Base-by-base conservation (phyloP, 1,140 invertebrate species). In the Zaprionus nigranus region DNA sequence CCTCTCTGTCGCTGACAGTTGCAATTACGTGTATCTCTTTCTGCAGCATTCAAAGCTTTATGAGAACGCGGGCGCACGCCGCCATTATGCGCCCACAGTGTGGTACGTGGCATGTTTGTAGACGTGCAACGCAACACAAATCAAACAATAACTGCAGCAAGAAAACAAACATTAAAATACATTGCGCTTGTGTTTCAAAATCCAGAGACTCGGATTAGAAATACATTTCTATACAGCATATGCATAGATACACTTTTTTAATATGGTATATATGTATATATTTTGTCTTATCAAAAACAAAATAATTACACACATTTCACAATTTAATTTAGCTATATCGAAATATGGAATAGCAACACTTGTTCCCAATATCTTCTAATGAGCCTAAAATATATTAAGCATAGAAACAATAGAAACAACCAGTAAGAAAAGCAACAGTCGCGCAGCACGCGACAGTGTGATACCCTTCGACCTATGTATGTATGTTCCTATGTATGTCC, bases 41-140 rank as follows among this genome's bases (percentile, higher is more conserved):
- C 38, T 5, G 38, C 38, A 40, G 38, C 4, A n/a, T 2, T 40
- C 13, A n/a, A 40, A 15, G 12, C 12, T 58, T 82, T 59, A 75
- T 81, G 63, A 59, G 36, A 15, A 56, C 65, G 81, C 56, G 65
- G 67, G 76, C 46, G 76, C 79, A 74, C 71, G 76, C 70, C 70
- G 70, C 56, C 65, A 74, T 71, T 59, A 59, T 69, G 7, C 9
- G 9, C 9, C 62, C 65, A 28, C 28, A 28, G 28, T 28, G 28
- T 28, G 28, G 28, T 28, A 28, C 28, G 7, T 30, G 7, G 28
- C 7, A 78, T 70, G 59, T 80, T 82, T 77, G 73, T 71, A 43
- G 71, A 58, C 61, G 46, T 17, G 54, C 53, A 58, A 43, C 51
- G n/a, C 40, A 62, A 62, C 51, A 20, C 13, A 75, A 68, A 43